Percentiles rank a stretch among this genome's conserved stretches.
phyloP scores from a whole-genome alignment of 2,888 invertebrate species.

The Polia nebulosa region DNA sequence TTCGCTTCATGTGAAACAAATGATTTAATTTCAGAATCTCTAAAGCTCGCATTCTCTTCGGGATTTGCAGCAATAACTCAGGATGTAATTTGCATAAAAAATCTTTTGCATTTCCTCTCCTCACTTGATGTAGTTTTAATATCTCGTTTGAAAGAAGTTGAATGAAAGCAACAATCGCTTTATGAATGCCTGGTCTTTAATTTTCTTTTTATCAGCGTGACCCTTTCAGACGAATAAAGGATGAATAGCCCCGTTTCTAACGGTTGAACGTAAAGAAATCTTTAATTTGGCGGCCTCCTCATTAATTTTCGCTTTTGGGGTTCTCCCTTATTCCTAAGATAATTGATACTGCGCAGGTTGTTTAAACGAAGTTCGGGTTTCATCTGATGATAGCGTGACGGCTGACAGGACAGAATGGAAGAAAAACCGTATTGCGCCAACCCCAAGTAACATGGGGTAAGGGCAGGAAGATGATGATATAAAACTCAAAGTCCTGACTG shows the following conservation, averaged over 20 bases:
- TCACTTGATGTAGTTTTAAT: constrained; percentile 77
- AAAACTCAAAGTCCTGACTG: too few species aligned
- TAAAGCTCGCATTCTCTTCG: constrained; percentile 49
- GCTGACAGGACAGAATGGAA: too few species aligned
- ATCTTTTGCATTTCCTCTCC: constrained; percentile 62
- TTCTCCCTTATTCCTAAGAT: constrained; percentile 65
- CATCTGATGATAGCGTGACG: too few species aligned
- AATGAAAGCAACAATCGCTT: constrained; percentile 74
- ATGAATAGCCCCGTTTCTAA: constrained; percentile 68
- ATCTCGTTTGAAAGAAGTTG: constrained; percentile 61
- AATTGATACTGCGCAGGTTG: constrained; percentile 68
- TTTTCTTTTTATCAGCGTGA: constrained; percentile 76
- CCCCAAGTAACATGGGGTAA: too few species aligned
- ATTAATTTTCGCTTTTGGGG: constrained; percentile 69
- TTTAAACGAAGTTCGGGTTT: constrained; percentile 53
- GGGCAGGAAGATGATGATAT: too few species aligned
- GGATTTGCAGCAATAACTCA: constrained; percentile 61
- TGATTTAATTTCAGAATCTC: constrained; percentile 63
- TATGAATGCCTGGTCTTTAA: constrained; percentile 76
- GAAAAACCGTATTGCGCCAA: too few species aligned
- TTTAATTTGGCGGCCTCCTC: constrained; percentile 71
- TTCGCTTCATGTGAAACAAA: constrained; percentile 61
- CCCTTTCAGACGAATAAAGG: constrained; percentile 74
- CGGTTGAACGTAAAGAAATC: constrained; percentile 61
- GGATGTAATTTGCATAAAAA: constrained; percentile 70